Percentiles rank a stretch among this genome's conserved stretches.
Evolutionary conservation across 1,140 invertebrate species (phyloP).

Genomic region (Orussus abietinus): DNA sequence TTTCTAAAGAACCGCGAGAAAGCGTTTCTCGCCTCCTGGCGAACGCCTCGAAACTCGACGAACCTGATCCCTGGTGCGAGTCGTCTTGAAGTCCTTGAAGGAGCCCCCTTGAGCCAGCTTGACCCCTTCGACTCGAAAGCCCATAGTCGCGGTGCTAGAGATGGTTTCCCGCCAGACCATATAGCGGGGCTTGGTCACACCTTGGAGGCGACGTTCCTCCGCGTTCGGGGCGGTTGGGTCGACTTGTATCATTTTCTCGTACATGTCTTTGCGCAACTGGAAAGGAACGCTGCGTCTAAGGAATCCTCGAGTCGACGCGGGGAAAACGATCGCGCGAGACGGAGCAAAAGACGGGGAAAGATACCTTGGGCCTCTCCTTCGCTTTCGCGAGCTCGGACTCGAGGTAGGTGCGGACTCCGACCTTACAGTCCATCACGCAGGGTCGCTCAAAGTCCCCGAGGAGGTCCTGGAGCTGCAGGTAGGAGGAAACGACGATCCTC

Average conservation of each 20-base stretch:
- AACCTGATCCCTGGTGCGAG: constrained; percentile 72
- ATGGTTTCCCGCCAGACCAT: constrained; percentile 98
- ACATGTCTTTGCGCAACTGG: constrained; percentile 76
- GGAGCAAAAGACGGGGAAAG: constrained; percentile 8
- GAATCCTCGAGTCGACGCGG: no score
- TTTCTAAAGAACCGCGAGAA: no score
- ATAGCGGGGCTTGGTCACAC: constrained; percentile 92
- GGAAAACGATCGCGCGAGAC: no score
- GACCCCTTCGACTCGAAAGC: constrained; percentile 95
- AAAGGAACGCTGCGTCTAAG: constrained; percentile 22
- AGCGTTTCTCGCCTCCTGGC: neutral
- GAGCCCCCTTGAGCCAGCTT: constrained; percentile 83
- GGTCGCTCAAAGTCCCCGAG: constrained; percentile 85
- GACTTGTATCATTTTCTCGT: constrained; percentile 97
- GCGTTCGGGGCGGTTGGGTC: constrained; percentile 85
- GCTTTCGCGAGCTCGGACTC: constrained; percentile 93
- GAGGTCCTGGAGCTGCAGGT: constrained; percentile 89
- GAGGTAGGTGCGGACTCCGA: constrained; percentile 90
- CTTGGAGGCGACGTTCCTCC: constrained; percentile 84
- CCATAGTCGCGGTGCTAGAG: constrained; percentile 90
- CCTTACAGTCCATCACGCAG: constrained; percentile 96
- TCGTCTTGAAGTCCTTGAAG: constrained; percentile 96
- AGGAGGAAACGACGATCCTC: constrained; percentile 46
- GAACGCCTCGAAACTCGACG: no score
- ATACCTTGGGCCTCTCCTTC: constrained; percentile 88